Base-by-base conservation (phyloP, 2,113 vertebrate genomes). In the Coryphaenoides rupestris region DNA sequence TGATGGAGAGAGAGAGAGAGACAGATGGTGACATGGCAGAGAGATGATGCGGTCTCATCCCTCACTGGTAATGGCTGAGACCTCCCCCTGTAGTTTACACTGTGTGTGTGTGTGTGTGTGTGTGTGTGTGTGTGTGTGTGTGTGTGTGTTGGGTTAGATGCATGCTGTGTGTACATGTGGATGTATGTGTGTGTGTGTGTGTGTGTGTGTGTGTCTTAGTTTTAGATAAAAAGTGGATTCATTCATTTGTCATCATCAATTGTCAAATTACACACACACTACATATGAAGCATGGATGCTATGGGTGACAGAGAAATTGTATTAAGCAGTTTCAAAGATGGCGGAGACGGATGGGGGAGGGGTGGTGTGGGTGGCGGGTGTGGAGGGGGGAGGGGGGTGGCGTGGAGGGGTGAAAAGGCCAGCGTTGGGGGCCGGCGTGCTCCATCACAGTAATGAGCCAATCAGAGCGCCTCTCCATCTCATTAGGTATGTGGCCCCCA, bases 381-480 rank as follows among this genome's bases (percentile, higher is more conserved):
- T n/a, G n/a, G 14, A n/a, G 46, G 52, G 54, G 61, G 14, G 55
- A 15, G 49, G 21, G 22, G 14, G 22, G 12, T 13, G 49, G 64
- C 22, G 26, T 57, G 21, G 19, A 4, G 46, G 63, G 79, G 70
- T 68, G 69, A 82, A 83, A 76, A 87, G 86, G 87, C 83, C 83
- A 87, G 80, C 73, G 69, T 76, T 67, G 47, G 73, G 58, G 76
- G 77, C 82, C 3, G 82, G 84, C 71, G 71, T 82, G 83, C 87
- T 88, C 82, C 85, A 88, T 88, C 87, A 86, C 83, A 81, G 75
- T 88, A 88, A 88, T 87, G 87, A 88, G 83, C 84, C 87, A 88
- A 87, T 88, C 85, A 84, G 74, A 84, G 80, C 65, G 72, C 85
- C 86, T 88, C 85, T 88, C 84, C 87, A 88, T 88, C 84, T 78